These are phyloP conservation scores for Stegana nigrithorax DNA, from an alignment of 2,888 invertebrate species.

Conservation along the genomic window DNA sequence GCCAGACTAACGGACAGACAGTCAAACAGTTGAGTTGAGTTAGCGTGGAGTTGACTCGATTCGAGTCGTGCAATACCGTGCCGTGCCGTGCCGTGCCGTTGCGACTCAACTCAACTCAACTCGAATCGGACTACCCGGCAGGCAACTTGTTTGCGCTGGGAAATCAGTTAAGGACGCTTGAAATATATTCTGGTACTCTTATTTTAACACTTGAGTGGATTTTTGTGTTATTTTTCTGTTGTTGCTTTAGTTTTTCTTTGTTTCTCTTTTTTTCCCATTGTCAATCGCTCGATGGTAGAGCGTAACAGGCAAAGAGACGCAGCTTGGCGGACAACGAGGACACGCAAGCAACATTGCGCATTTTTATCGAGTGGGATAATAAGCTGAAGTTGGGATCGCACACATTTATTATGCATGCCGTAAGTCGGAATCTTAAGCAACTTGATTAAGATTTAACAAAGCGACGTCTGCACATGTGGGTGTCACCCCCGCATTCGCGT, in stretches of 20 bases:
- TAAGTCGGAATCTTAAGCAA: slow-evolving; percentile 56
- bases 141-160: slow-evolving; percentile 53
- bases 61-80: too few relatives aligned
- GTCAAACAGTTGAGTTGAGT: not conserved
- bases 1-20: not conserved
- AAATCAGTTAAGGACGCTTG: slow-evolving; percentile 55
- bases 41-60: too few relatives aligned
- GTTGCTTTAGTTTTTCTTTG: slow-evolving; percentile 26
- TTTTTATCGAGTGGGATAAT: slow-evolving; percentile 9
- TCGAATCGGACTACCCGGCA: not conserved
- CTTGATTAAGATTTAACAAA: slow-evolving; percentile 60
- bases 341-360: not conserved
- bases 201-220: slow-evolving; percentile 59
- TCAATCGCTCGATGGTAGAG: not conserved
- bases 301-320: not conserved
- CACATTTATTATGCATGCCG: slow-evolving; percentile 54
- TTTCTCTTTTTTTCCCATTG: too few relatives aligned
- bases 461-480: slow-evolving; percentile 17
- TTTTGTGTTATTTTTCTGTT: slow-evolving; percentile 53
- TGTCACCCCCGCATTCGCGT: not conserved
- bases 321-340: not conserved
- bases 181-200: slow-evolving; percentile 41
- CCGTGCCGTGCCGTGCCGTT: not conserved
- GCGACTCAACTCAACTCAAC: slow-evolving; percentile 1
- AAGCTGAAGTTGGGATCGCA: not conserved